These are phyloP conservation scores for Dreissena polymorpha DNA, from an alignment of 1,140 invertebrate genomes.

Conservation along the genomic window DNA sequence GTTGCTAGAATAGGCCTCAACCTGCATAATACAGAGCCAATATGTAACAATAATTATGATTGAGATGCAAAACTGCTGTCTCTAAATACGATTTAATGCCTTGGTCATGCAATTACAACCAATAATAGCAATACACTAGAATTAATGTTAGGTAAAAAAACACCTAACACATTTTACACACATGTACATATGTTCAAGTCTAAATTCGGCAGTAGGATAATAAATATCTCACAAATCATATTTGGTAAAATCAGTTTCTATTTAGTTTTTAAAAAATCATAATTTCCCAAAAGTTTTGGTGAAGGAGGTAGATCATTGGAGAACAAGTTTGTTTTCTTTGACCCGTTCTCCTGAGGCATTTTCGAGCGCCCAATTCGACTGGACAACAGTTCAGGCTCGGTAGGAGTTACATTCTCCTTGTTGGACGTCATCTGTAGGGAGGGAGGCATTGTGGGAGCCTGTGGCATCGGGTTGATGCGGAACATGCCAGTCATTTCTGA, in stretches of 20 bases:
- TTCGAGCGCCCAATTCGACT: background rate
- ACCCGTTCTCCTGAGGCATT: background rate
- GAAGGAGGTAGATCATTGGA: conserved; percentile 30
- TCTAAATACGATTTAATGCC: no score
- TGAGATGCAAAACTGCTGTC: no score
- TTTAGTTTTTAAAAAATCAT: conserved; percentile 13
- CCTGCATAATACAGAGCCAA: no score
- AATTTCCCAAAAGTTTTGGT: conserved; percentile 37
- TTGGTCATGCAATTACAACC: no score
- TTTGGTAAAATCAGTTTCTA: background rate
- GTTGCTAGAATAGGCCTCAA: no score
- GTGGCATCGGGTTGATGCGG: background rate
- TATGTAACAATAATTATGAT: no score
- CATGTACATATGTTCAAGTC: no score
- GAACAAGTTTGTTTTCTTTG: background rate
- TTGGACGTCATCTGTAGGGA: background rate
- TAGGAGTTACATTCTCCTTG: conserved; percentile 45
- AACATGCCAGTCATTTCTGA: conserved; percentile 42
- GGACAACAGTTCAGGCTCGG: conserved; percentile 37
- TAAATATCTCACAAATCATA: no score
- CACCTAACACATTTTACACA: no score
- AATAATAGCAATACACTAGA: no score
- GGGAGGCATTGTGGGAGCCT: background rate
- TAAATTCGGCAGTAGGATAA: no score
- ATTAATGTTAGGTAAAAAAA: no score